phyloP scores from a whole-genome alignment of 2,888 invertebrate genomes.

The Folsomia candida region DNA sequence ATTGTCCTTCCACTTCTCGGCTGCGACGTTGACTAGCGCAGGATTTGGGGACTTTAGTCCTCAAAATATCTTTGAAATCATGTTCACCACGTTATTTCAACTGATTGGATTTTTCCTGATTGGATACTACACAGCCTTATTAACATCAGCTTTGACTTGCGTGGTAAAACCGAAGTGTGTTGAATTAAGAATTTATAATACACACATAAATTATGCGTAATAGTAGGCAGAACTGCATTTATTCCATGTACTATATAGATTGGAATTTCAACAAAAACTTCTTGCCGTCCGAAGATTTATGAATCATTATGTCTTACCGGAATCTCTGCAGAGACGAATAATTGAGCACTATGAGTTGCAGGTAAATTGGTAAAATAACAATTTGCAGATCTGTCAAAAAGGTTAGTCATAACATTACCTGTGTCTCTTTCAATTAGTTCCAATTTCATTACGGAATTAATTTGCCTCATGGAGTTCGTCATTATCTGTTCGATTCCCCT shows the following conservation, averaged over 20 bases:
- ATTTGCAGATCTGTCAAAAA: neutral
- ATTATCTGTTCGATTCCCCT: constrained; percentile 37
- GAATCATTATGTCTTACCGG: constrained; percentile 28
- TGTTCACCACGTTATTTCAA: constrained; percentile 23
- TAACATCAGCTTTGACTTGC: constrained; percentile 38
- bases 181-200: neutral
- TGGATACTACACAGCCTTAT: constrained; percentile 29
- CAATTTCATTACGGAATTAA: constrained; percentile 28
- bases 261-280: constrained; percentile 38
- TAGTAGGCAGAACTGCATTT: neutral
- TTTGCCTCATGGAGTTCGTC: constrained; percentile 18
- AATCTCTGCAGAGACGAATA: constrained; percentile 27
- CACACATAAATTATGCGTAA: neutral
- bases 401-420: neutral
- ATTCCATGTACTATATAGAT: constrained; percentile 21
- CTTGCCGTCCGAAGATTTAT: constrained; percentile 30
- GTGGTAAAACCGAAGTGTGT: constrained; percentile 31
- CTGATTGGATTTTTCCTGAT: constrained; percentile 36
- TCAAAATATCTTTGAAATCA: constrained; percentile 27
- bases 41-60: constrained; percentile 44
- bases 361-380: neutral
- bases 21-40: constrained; percentile 40
- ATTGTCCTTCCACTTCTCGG: constrained; percentile 32
- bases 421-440: constrained; percentile 18
- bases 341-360: constrained; percentile 29